These are phyloP conservation scores for Caenorhabditis briggsae DNA, from an alignment of 1,140 invertebrate species.

Conservation along the genomic window DNA sequence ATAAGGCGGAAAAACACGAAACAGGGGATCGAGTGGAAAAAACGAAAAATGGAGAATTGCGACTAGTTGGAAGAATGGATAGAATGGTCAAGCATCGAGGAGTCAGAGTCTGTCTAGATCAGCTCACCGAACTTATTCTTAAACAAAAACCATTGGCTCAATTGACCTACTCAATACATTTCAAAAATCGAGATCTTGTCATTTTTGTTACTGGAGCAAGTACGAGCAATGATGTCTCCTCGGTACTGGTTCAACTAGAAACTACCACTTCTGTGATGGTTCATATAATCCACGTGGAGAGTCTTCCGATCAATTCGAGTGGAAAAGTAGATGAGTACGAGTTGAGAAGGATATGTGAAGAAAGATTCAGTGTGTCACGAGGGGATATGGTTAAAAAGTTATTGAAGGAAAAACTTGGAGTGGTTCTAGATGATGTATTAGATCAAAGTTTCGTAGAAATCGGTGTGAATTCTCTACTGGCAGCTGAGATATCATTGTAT, in stretches of 20 bases:
- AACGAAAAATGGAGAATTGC: background rate
- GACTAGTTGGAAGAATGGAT: slow-evolving; percentile 5
- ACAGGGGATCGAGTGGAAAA: background rate
- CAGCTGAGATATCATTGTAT: slow-evolving; percentile 29
- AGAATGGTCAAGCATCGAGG: slow-evolving; percentile 26
- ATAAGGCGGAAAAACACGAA: background rate
- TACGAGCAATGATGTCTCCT: background rate
- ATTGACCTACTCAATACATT: background rate
- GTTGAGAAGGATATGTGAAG: background rate
- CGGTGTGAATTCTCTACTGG: slow-evolving; percentile 37
- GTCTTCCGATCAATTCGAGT: slow-evolving; percentile 14
- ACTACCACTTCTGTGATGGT: background rate
- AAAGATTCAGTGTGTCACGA: background rate
- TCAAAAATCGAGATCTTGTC: background rate
- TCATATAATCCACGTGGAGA: background rate
- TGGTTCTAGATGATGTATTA: background rate
- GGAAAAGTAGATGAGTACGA: slow-evolving; percentile 19
- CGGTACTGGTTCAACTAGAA: background rate
- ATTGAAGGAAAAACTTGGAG: background rate
- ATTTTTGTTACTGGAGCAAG: background rate
- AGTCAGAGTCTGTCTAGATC: slow-evolving; percentile 8
- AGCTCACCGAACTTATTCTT: background rate
- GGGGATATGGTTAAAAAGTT: background rate
- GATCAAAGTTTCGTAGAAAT: background rate
- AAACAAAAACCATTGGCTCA: background rate